A percentile compares a stretch with the other conserved stretches of the same genome.
Conservation (phyloP, 2,888 invertebrate genomes). For the Cenopis cana region DNA sequence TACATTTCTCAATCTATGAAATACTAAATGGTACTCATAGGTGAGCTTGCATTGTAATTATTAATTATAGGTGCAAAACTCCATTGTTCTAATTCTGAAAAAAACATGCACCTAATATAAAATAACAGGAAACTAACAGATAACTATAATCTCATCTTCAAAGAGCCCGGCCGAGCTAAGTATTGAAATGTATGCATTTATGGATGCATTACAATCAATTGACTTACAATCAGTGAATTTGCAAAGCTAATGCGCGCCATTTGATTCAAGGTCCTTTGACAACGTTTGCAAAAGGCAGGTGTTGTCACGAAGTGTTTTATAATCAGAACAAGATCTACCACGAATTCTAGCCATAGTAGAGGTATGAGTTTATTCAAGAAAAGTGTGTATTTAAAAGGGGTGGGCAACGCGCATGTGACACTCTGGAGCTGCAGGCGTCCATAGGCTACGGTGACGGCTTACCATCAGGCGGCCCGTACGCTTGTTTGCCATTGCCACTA, state of each 20-base stretch:
- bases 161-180: slow-evolving; percentile 12
- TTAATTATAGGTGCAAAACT: not conserved
- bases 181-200: slow-evolving; percentile 34
- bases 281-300: not conserved
- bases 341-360: too few species aligned
- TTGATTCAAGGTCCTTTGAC: slow-evolving; percentile 27
- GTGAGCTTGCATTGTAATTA: not conserved
- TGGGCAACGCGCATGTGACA: too few species aligned
- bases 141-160: slow-evolving; percentile 14
- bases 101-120: not conserved
- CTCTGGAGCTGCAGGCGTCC: too few species aligned
- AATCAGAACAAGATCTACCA: not conserved
- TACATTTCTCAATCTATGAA: too few species aligned
- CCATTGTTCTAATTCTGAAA: not conserved
- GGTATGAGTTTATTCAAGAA: too few species aligned
- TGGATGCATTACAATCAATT: slow-evolving; percentile 35
- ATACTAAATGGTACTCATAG: too few species aligned
- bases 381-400: too few species aligned
- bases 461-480: too few species aligned
- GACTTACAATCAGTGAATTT: slow-evolving; percentile 28
- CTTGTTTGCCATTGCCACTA: too few species aligned
- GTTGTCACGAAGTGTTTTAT: not conserved
- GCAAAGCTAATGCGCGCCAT: slow-evolving; percentile 30
- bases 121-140: slow-evolving; percentile 13
- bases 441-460: too few species aligned